Evolutionary conservation across 2,888 invertebrate species (phyloP), one percentile per base, ranked within the genome.

Genomic region (Melanargia galathea): DNA sequence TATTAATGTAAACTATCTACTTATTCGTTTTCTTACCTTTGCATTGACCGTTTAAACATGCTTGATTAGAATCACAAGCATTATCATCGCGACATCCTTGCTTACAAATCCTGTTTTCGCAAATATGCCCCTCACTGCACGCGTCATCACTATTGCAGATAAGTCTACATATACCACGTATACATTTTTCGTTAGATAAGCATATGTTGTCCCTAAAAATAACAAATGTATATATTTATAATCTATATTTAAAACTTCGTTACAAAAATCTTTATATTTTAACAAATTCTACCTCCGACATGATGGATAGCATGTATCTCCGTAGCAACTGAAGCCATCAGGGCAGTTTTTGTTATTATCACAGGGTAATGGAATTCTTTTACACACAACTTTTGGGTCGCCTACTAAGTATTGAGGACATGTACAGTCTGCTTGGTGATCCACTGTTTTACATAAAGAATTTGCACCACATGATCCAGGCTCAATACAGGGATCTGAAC

Each of bases 131-230:
- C 13, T 93, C 91, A 20, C 93, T 93, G 77, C 97, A 98, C 65
- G 95, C 94, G 13, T 94, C 93, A 80, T 98, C 97, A 59, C 95
- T 96, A 78, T 97, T 97, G 78, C 97, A 98, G 33, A 97, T 94
- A 1, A 95, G 92, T 82, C 96, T 95, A 77, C 97, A 97, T 59
- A 95, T 93, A 49, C 96, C 97, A 61, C 94, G 93, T 70, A 97
- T 94, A 81, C 98, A 98, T 72, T 96, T 94, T 84, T 97, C 97
- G 77, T 97, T 96, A 16, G 95, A 94, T 68, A 97, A 87, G 78
- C 98, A 98, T 73, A 96, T 94, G 49, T 92, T 93, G 80, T 97
- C 96, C 71, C 96, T 96, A 81, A 69, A 92, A 89, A 83, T 63
- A 66, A 38, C 20, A 35, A 30, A 56, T 30, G 11, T 20, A 35